phyloP scores from a whole-genome alignment of 2,888 invertebrate genomes.

The Junonia oenone region DNA sequence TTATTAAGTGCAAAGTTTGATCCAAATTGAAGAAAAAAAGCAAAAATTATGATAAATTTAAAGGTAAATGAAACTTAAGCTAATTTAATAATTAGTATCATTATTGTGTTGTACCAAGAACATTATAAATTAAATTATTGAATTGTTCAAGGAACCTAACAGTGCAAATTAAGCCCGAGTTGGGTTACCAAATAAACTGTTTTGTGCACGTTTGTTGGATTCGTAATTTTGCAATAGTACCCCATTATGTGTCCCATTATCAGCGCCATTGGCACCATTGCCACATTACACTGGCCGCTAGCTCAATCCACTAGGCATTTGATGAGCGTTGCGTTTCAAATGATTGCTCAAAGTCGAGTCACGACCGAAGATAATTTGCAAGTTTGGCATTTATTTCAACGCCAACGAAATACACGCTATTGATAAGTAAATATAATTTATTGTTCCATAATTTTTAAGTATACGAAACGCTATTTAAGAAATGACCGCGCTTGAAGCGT shows the following conservation, averaged over 20 bases:
- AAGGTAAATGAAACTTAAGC: background rate
- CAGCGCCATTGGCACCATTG: conserved; percentile 31
- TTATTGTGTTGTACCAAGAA: too few species aligned
- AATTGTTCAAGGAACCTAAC: background rate
- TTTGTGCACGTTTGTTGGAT: conserved; percentile 21
- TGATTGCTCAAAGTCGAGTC: conserved; percentile 67
- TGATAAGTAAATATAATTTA: conserved; percentile 5
- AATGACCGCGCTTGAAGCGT: background rate
- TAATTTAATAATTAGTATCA: background rate
- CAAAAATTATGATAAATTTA: background rate
- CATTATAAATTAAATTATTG: background rate
- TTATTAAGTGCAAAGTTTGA: background rate
- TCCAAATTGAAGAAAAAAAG: background rate
- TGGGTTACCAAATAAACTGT: background rate
- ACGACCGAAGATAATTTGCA: conserved; percentile 66
- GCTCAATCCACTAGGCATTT: conserved; percentile 35
- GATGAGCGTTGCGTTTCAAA: conserved; percentile 57
- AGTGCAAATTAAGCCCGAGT: background rate
- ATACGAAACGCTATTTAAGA: background rate
- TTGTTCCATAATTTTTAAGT: conserved; percentile 3
- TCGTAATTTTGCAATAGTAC: conserved; percentile 26
- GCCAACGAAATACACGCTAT: conserved; percentile 18
- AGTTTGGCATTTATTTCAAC: conserved; percentile 59
- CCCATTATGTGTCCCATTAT: conserved; percentile 25
- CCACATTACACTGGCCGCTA: conserved; percentile 39